Evolutionary conservation across 2,888 invertebrate species (phyloP), one percentile per base, ranked within the genome.

Genomic region (Acronicta aceris): DNA sequence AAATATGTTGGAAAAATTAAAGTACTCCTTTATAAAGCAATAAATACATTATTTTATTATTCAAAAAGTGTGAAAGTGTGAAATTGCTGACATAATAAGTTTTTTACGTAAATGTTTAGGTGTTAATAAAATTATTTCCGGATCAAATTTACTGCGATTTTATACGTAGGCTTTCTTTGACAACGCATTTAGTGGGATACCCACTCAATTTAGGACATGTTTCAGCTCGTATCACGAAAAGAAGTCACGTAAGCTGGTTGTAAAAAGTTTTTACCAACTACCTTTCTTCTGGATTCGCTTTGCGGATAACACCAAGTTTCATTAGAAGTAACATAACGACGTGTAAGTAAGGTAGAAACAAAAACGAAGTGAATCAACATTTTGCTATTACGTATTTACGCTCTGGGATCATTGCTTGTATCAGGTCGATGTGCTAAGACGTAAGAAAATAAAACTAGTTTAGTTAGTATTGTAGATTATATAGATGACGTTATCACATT

Each of bases 201-300:
- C 69, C 55, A 65, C 73, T 65, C 65, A 78, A 78, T 78, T 69
- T 78, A 69, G 64, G 38, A 60, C 59, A 76, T 72, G 72, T 69
- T 71, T 65, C 58, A 52, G 30, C 52, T 64, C 54, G 55, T 67
- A 70, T 66, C 64, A 56, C 41, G 61, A 46, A 69, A 65, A 65
- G 58, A 69, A 72, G 76, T 78, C 79, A 78, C 76, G 76, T 78
- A 78, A 69, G 50, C 50, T 42, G 17, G 36, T 63, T 61, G 74
- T 68, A 69, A 75, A 71, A 75, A 75, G n/a, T 78, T 75, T 74
- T 59, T 51, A 21, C 62, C 52, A 59, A 62, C 41, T 65, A 61
- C 57, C 33, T 63, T 68, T 49, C 52, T 63, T 60, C 74, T 50
- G 53, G 62, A 59, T 50, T 42, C 30, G 33, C 15, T 16, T 16